A percentile compares a stretch with the other conserved stretches of the same genome.
phyloP scores from a whole-genome alignment of 2,797 vertebrate species.

The Malacoraja senta region DNA sequence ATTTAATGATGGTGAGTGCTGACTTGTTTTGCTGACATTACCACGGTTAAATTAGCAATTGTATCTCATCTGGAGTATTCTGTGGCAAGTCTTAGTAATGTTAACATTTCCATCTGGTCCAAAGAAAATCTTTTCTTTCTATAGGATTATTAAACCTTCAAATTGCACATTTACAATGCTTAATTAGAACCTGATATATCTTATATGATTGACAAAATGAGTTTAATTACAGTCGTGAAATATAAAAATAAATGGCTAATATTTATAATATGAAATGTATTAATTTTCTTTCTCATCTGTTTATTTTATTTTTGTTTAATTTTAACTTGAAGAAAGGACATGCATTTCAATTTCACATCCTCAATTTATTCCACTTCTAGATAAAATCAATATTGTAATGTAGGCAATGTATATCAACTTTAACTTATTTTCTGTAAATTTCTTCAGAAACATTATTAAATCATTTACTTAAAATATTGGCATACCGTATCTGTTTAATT shows the following conservation, averaged over 20 bases:
- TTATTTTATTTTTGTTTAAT: neutral
- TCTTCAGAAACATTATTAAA: neutral
- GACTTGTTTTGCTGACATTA: no score
- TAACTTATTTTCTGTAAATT: neutral
- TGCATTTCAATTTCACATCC: neutral
- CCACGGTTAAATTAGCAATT: neutral
- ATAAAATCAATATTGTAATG: neutral
- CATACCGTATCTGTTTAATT: fast-evolving
- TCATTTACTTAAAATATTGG: neutral
- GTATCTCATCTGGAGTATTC: neutral
- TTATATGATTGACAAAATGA: neutral
- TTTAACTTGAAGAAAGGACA: neutral
- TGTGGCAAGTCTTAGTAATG: neutral
- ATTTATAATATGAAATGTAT: neutral
- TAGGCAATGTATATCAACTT: neutral
- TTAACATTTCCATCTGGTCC: neutral
- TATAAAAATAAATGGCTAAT: neutral
- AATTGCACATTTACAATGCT: neutral
- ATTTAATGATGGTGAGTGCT: no score
- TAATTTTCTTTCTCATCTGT: neutral
- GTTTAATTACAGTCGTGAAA: neutral
- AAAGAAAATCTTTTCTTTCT: neutral
- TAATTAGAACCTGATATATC: neutral
- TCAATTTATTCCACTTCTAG: neutral
- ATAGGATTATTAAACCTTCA: neutral